Conservation (phyloP, 2,113 vertebrate species). For the mouse (Mus musculus) region GRCm39 chrX:71955501-71956000, state of each 20-base stretch:
- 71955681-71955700: not conserved
- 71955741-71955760: not conserved
- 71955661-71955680: not conserved
- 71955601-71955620: not conserved
- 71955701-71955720: not conserved
- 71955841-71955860: not conserved
- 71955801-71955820: constrained; percentile 24
- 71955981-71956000: not conserved
- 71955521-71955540: not conserved
- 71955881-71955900: not conserved
- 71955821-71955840: not conserved
- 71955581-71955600: constrained; percentile 1
- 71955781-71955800: constrained; percentile 39
- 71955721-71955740: not conserved
- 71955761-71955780: not conserved
- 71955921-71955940: not conserved
- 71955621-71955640: not conserved
- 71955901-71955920: not conserved
- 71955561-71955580: constrained; percentile 21
- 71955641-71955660: not conserved
- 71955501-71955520: not conserved
- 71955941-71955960: not conserved
- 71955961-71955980: not conserved
- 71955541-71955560: not conserved
- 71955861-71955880: not conserved